Conservation (phyloP, 2,888 invertebrate species). For the Adelognathus sp. region DNA sequence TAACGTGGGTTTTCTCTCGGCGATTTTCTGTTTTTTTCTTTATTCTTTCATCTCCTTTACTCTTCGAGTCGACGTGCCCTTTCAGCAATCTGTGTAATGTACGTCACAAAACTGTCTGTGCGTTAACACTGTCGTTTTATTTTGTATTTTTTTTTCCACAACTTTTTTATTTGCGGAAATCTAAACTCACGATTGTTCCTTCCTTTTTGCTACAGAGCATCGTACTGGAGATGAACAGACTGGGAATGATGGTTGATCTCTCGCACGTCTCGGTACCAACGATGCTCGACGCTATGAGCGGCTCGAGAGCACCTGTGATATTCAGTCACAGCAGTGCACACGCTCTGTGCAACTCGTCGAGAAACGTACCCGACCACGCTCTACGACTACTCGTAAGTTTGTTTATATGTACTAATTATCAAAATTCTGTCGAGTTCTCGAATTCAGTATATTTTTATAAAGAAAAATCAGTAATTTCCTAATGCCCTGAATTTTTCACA, state of each 20-base stretch:
- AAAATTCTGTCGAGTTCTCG: neutral
- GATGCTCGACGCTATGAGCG: constrained; percentile 83
- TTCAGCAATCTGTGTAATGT: neutral
- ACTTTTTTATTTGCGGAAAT: constrained; percentile 9
- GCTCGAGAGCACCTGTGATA: constrained; percentile 83
- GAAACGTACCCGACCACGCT: constrained; percentile 85
- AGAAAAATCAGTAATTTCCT: no score
- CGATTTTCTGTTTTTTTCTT: constrained; percentile 1
- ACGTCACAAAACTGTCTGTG: neutral
- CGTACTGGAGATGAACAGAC: constrained; percentile 85
- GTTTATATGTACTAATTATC: neutral
- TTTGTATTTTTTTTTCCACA: neutral
- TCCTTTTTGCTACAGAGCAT: constrained; percentile 80
- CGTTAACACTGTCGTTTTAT: constrained; percentile 1
- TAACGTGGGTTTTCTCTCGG: constrained; percentile 60
- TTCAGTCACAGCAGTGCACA: constrained; percentile 85
- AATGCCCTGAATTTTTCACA: no score
- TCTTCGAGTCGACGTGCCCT: constrained; percentile 7
- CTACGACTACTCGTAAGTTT: constrained; percentile 82
- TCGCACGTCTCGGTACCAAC: constrained; percentile 83
- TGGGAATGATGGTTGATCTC: constrained; percentile 85
- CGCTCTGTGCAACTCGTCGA: constrained; percentile 83
- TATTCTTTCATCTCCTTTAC: neutral
- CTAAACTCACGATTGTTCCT: constrained; percentile 10
- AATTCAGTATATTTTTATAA: neutral